These are phyloP conservation scores for Brenthis hecate DNA, from an alignment of 2,888 invertebrate genomes.

Conservation along the genomic window DNA sequence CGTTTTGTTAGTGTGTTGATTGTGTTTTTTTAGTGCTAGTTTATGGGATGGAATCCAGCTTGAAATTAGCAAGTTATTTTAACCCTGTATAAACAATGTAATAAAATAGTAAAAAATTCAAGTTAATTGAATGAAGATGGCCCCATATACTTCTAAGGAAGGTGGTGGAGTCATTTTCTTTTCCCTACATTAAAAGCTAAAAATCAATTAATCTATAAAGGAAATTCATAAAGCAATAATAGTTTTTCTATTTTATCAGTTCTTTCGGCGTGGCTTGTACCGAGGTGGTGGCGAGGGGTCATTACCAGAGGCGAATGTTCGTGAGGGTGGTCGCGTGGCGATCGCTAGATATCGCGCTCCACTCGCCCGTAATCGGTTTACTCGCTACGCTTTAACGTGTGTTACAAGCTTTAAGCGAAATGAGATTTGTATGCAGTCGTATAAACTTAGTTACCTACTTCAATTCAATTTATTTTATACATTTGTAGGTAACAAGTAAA, in stretches of 20 bases:
- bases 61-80: no score
- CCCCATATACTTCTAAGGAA: background rate
- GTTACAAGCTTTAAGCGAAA: slow-evolving; percentile 39
- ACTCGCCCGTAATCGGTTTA: slow-evolving; percentile 73
- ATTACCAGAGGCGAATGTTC: slow-evolving; percentile 60
- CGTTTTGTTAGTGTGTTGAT: no score
- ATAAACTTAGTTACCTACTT: background rate
- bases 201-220: background rate
- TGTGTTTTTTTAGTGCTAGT: no score
- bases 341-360: slow-evolving; percentile 63
- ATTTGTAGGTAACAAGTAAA: no score
- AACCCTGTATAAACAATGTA: no score
- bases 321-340: slow-evolving; percentile 52
- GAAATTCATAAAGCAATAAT: background rate
- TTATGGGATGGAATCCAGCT: no score
- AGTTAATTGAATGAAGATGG: no score
- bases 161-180: background rate
- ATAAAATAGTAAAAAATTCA: no score
- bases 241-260: slow-evolving; percentile 10
- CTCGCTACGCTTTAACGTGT: slow-evolving; percentile 57
- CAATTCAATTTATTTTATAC: no score
- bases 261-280: slow-evolving; percentile 3
- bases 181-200: background rate
- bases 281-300: slow-evolving; percentile 52
- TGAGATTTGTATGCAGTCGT: background rate